Evolutionary conservation across 2,888 invertebrate species (phyloP), one percentile per base, ranked within the genome.

Genomic region (Drosophila lutescens): DNA sequence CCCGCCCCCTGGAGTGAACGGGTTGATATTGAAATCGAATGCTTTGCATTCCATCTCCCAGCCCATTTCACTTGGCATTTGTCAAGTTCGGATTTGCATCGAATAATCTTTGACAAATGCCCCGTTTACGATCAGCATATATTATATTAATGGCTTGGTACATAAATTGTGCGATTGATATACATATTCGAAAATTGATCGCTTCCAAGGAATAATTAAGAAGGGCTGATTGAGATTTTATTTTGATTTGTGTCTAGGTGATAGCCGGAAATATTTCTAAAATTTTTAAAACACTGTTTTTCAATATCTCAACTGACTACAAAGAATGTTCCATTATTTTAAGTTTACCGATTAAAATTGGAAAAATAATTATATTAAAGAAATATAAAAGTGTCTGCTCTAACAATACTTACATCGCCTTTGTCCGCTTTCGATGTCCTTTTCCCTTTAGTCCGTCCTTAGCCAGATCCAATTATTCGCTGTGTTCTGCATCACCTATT

Each of bases 31-130:
- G 40, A 57, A 68, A 68, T 69, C 26, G 40, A 51, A 69, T 55
- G 54, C 51, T 20, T 34, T 49, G 49, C 49, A 49, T 47, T 15
- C 32, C 47, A 47, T 32, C 34, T 36, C 30, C 10, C 30, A 57
- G 41, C 53, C 34, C 59, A 47, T 40, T 69, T 44, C 49, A 56
- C 56, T 67, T 50, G 58, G 70, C 58, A 69, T 58, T 59, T 70
- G 70, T 69, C 68, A 70, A 62, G 51, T 70, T 71, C 55, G 36
- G 30, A 62, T 72, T 62, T 72, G 62, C 72, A 44, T 30, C 20
- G 17, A 2, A 44, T 51, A 61, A 47, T 66, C 54, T 50, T 44
- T 69, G 73, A 72, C 70, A 70, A 70, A 55, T 70, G 43, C 38
- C n/a, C 70, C 70, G 15, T 20, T 62, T 50, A 63, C 50, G 63